Base-by-base conservation (phyloP, 1,140 invertebrate genomes). In the Musca vetustissima region DNA sequence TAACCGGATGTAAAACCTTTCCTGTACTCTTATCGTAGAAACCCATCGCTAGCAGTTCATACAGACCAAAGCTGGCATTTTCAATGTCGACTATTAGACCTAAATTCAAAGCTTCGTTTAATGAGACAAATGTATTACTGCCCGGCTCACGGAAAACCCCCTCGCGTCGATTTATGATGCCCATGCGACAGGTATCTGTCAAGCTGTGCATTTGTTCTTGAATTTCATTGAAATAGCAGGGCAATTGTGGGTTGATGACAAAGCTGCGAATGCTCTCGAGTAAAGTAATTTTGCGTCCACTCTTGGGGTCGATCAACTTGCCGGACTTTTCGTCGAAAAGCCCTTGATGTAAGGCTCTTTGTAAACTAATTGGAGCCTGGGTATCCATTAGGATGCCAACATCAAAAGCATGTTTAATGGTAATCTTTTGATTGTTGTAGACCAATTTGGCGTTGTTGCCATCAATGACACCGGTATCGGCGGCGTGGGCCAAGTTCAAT, bases 81-180 rank as follows among this genome's bases (percentile, higher is more conserved):
- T 95, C 93, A 71, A 94, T 93, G 76, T 95, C 93, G 15, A 95
- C 86, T 73, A 96, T 92, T 32, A 93, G 85, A 15, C 92, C 92
- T 72, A 89, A 77, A 55, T 90, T 88, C 71, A 95, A 83, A 2
- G 93, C 93, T 72, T 90, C 86, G 15, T 88, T 88, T 4, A 94
- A 77, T 24, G 90, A 83, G 17, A 95, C 86, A 68, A 85, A 83
- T 57, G 85, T 84, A 66, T 89, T 88, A 11, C 89, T 88, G 55
- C 87, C 86, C 0, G 89, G 90, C 75, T 92, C 90, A 72, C 87
- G 89, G 75, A 96, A 94, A 70, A 88, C 89, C 3, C 93, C 93
- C 49, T 86, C 88, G 69, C 90, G 84, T 70, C 92, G 87, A 82
- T 96, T 93, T 72, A 97, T 91, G n/a, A 96, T 89, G 24, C 92